These are phyloP conservation scores for Lordiphosa andalusiaca DNA, from an alignment of 2,888 invertebrate genomes.

Conservation along the genomic window DNA sequence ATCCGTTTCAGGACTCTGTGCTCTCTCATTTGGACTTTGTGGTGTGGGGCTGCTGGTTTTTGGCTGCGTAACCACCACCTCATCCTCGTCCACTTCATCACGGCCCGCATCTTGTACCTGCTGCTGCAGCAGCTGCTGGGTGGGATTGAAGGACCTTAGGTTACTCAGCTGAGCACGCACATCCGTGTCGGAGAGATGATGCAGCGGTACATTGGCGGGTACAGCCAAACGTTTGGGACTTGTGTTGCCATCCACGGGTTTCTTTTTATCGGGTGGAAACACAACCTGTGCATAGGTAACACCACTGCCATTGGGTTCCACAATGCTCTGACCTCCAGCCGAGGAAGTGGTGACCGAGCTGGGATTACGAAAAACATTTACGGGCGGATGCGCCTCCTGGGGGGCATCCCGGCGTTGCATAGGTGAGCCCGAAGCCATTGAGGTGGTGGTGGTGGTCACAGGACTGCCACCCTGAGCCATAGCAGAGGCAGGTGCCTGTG, in stretches of 20 bases:
- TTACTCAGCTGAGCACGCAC: conserved; percentile 75
- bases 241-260: conserved; percentile 59
- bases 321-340: conserved; percentile 60
- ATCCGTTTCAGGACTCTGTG: conserved; percentile 78
- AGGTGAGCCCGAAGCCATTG: conserved; percentile 51
- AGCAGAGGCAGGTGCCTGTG: conserved; percentile 8
- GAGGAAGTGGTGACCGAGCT: conserved; percentile 76
- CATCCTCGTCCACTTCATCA: conserved; percentile 21
- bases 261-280: conserved; percentile 75
- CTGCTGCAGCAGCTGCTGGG: conserved; percentile 6
- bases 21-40: conserved; percentile 43
- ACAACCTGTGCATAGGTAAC: conserved; percentile 78
- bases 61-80: conserved; percentile 15
- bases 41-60: conserved; percentile 8
- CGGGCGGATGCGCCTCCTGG: conserved; percentile 33
- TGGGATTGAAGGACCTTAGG: conserved; percentile 73
- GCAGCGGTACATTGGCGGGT: conserved; percentile 76
- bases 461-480: conserved; percentile 56
- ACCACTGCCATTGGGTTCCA: conserved; percentile 55
- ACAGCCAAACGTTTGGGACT: conserved; percentile 75
- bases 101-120: conserved; percentile 5
- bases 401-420: conserved; percentile 40
- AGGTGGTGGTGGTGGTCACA: conserved; percentile 49
- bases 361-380: conserved; percentile 71
- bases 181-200: conserved; percentile 76